Conservation (phyloP, 2,888 invertebrate genomes). For the Hofmannophila pseudospretella region DNA sequence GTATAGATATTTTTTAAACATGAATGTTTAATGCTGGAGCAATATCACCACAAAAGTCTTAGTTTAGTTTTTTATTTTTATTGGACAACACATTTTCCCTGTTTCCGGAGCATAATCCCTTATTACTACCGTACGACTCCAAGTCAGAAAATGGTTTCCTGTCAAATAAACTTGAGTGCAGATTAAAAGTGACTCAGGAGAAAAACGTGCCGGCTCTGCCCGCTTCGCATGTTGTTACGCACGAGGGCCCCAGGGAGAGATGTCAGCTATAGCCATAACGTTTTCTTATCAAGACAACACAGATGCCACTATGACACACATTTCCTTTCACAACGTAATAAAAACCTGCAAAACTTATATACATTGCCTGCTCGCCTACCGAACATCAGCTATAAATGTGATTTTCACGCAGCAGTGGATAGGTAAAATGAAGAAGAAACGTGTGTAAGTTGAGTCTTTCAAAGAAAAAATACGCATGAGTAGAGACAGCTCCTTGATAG, state of each 20-base stretch:
- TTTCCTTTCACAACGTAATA: conserved; percentile 12
- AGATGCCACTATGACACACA: conserved; percentile 30
- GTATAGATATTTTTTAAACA: too few species aligned
- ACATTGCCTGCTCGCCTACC: conserved; percentile 14
- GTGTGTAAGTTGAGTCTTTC: conserved; percentile 1
- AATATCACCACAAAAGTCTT: conserved; percentile 1
- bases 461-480: conserved; percentile 12
- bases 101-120: too few species aligned
- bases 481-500: conserved; percentile 20
- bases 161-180: conserved; percentile 42
- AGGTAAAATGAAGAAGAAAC: conserved; percentile 3
- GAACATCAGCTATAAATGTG: background rate
- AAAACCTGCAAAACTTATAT: conserved; percentile 16
- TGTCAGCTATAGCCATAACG: conserved; percentile 53
- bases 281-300: conserved; percentile 60
- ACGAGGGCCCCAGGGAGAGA: conserved; percentile 44
- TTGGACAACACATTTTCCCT: conserved; percentile 3
- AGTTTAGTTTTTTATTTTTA: conserved; percentile 5
- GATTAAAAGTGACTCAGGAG: conserved; percentile 49
- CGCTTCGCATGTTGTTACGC: conserved; percentile 42
- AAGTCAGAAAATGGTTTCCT: conserved; percentile 16
- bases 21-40: conserved; percentile 8
- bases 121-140: background rate
- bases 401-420: conserved; percentile 9
- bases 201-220: conserved; percentile 25